Conservation (phyloP, 2,888 invertebrate species). For the Subacronicta megacephala region DNA sequence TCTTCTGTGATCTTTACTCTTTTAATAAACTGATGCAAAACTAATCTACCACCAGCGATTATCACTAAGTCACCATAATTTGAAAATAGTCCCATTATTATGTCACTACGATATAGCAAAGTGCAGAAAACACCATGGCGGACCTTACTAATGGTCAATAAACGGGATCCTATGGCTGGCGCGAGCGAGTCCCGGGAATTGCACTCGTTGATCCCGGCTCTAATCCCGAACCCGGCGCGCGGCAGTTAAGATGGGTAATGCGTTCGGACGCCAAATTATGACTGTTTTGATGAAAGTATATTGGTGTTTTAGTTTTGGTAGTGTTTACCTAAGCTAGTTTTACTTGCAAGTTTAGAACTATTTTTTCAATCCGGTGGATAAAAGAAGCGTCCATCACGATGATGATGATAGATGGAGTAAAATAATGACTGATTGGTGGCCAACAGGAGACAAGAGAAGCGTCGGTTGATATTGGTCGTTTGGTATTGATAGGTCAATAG, state of each 20-base stretch:
- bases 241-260: constrained; percentile 66
- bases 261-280: constrained; percentile 55
- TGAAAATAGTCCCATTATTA: constrained; percentile 56
- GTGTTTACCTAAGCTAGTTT: constrained; percentile 1
- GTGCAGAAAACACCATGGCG: constrained; percentile 58
- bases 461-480: no score
- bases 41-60: constrained; percentile 36
- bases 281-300: constrained; percentile 48
- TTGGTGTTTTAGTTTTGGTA: constrained; percentile 20
- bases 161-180: constrained; percentile 67
- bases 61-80: constrained; percentile 50
- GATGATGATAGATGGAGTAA: no score
- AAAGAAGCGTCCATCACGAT: no score
- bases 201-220: constrained; percentile 66
- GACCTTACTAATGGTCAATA: constrained; percentile 70
- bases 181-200: constrained; percentile 60
- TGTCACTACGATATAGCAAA: constrained; percentile 51
- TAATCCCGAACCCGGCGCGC: constrained; percentile 63
- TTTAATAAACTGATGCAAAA: constrained; percentile 11
- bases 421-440: no score
- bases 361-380: no score
- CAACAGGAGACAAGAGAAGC: no score
- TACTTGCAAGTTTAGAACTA: background rate
- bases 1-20: background rate
- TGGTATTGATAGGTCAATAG: no score